These are phyloP conservation scores for Drosophila lowei DNA, from an alignment of 1,140 invertebrate genomes.

Conservation along the genomic window DNA sequence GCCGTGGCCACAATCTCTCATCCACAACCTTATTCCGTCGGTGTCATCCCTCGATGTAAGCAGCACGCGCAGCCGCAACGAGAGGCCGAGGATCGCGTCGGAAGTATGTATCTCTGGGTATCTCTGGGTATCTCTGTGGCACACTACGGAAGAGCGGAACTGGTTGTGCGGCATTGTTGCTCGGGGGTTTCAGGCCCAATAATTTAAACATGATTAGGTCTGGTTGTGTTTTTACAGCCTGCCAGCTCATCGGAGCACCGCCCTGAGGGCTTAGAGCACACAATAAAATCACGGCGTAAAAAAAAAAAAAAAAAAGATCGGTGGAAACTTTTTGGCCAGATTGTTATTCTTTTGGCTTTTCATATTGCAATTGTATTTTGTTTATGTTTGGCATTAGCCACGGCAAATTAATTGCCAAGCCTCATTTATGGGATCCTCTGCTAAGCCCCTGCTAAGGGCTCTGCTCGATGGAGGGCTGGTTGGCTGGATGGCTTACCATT, in stretches of 20 bases:
- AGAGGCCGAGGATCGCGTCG: constrained; percentile 32
- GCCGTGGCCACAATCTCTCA: not conserved
- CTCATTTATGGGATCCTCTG: constrained; percentile 48
- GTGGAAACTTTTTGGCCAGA: constrained; percentile 26
- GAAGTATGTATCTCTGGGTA: not conserved
- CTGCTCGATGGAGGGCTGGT: not conserved
- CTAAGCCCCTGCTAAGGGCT: not conserved
- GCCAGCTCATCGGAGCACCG: constrained; percentile 43
- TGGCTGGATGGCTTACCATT: constrained; percentile 77
- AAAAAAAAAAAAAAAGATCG: not conserved
- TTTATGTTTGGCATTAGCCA: constrained; percentile 69
- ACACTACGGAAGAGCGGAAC: constrained; percentile 36
- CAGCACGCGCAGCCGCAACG: constrained; percentile 54
- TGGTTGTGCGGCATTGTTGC: constrained; percentile 69
- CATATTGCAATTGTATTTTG: constrained; percentile 74
- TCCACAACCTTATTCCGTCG: too few species aligned
- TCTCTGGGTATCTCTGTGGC: not conserved
- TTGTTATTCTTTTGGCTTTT: constrained; percentile 77
- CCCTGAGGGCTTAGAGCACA: constrained; percentile 67
- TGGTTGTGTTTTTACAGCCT: constrained; percentile 82
- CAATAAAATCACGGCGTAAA: constrained; percentile 57
- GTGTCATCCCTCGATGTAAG: constrained; percentile 40
- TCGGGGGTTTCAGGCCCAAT: constrained; percentile 63
- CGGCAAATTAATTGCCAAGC: constrained; percentile 75
- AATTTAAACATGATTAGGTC: constrained; percentile 83